Conservation (phyloP, 2,888 invertebrate genomes). For the Brachyptera risi region DNA sequence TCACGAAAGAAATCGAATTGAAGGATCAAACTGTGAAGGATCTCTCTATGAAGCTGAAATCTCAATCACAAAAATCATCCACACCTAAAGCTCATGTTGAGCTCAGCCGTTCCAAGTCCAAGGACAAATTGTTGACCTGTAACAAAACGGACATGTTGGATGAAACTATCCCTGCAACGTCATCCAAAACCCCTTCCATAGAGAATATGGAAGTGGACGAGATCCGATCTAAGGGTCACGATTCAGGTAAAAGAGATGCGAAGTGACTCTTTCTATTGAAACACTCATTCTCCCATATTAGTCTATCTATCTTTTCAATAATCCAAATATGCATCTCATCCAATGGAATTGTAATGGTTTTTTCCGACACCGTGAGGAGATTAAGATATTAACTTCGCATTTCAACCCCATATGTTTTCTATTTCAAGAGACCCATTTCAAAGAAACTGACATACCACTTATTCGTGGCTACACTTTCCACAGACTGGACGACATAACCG, state of each 20-base stretch:
- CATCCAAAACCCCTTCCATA: no score
- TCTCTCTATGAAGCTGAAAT: no score
- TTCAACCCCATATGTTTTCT: neutral
- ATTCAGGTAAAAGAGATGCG: no score
- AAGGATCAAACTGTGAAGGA: neutral
- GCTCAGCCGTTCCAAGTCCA: neutral
- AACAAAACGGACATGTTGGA: no score
- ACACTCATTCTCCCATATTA: no score
- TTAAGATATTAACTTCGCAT: neutral
- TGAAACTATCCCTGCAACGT: no score
- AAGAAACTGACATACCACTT: neutral
- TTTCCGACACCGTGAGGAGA: neutral
- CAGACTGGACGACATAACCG: neutral
- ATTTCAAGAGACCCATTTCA: neutral
- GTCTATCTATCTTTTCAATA: neutral
- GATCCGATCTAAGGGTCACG: no score
- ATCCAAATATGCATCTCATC: neutral
- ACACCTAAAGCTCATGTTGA: neutral
- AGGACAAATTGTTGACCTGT: no score
- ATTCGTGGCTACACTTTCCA: neutral
- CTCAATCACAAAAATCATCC: neutral
- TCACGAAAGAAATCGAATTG: constrained; percentile 5
- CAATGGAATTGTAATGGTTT: neutral
- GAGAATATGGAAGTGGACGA: no score
- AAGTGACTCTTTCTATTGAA: no score